These are phyloP conservation scores for Rhadina sibilatrix DNA, from an alignment of 2,113 vertebrate species.

Conservation along the genomic window DNA sequence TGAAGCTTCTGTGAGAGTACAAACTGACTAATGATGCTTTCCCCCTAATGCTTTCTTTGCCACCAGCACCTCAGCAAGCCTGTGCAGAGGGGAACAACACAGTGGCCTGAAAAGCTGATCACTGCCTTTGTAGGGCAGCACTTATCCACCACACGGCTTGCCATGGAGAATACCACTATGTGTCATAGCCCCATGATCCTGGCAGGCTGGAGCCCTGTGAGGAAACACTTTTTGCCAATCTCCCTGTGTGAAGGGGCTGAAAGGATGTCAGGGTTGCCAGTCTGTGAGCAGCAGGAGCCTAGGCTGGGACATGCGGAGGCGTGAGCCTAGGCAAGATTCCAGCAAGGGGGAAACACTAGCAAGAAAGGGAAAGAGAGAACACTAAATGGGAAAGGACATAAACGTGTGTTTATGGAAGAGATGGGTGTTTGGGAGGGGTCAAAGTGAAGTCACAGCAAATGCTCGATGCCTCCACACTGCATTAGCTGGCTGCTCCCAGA, in stretches of 20 bases:
- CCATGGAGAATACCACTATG: not conserved
- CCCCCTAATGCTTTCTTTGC: not conserved
- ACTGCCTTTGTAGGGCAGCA: not conserved
- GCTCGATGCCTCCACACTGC: fast-evolving
- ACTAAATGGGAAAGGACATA: not conserved
- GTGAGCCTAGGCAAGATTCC: not conserved
- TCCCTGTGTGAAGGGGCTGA: not conserved
- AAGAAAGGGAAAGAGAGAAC: not conserved
- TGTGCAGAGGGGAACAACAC: not conserved
- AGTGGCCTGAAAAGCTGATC: not conserved
- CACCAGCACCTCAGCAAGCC: fast-evolving
- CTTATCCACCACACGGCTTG: fast-evolving
- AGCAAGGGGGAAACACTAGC: not conserved
- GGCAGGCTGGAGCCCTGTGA: not conserved
- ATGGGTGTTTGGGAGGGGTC: not conserved
- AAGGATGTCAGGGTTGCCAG: not conserved
- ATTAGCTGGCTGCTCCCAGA: not conserved
- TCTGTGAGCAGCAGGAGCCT: not conserved
- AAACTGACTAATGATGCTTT: not conserved
- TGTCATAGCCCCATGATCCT: not conserved
- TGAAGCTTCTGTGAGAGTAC: not conserved
- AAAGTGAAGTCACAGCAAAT: not conserved
- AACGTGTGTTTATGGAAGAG: not conserved
- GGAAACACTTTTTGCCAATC: not conserved
- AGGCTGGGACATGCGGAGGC: not conserved